Percentiles rank a stretch among this genome's conserved stretches.
Conservation (phyloP, 1,140 invertebrate genomes). For the Augochlora pura region DNA sequence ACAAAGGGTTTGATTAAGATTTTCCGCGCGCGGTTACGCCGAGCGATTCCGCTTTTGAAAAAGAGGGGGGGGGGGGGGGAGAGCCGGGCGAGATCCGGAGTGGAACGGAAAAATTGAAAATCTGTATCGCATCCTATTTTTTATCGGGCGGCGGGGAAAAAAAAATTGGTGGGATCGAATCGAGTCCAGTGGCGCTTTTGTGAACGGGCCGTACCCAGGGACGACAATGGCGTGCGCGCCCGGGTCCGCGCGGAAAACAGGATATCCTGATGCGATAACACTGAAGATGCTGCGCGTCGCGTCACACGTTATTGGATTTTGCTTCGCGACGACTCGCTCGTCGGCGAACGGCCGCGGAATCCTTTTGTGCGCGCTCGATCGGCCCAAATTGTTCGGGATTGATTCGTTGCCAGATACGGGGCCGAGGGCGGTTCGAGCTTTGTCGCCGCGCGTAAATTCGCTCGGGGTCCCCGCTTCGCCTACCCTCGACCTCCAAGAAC, state of each 20-base stretch:
- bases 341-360: not conserved
- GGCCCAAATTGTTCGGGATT: not conserved
- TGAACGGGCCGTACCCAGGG: not conserved
- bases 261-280: slow-evolving; percentile 53
- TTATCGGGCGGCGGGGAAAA: not conserved
- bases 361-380: slow-evolving; percentile 1
- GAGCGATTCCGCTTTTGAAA: not conserved
- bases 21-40: not conserved
- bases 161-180: not conserved
- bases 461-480: not conserved
- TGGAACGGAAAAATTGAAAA: not conserved
- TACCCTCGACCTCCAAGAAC: not conserved
- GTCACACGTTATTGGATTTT: slow-evolving; percentile 46
- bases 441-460: not conserved
- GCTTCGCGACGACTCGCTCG: slow-evolving; percentile 14
- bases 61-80: not conserved
- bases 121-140: not conserved
- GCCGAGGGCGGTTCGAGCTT: not conserved
- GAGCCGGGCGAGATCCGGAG: too few relatives aligned
- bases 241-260: slow-evolving; percentile 42
- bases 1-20: not conserved
- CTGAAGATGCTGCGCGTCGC: slow-evolving; percentile 22
- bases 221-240: slow-evolving; percentile 21
- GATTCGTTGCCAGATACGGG: not conserved
- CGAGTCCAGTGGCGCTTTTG: slow-evolving; percentile 10